Percentiles rank a stretch among this genome's conserved stretches.
These are phyloP conservation scores for Megaptera novaeangliae DNA, from an alignment of 2,113 vertebrate species.

Conservation along the genomic window DNA sequence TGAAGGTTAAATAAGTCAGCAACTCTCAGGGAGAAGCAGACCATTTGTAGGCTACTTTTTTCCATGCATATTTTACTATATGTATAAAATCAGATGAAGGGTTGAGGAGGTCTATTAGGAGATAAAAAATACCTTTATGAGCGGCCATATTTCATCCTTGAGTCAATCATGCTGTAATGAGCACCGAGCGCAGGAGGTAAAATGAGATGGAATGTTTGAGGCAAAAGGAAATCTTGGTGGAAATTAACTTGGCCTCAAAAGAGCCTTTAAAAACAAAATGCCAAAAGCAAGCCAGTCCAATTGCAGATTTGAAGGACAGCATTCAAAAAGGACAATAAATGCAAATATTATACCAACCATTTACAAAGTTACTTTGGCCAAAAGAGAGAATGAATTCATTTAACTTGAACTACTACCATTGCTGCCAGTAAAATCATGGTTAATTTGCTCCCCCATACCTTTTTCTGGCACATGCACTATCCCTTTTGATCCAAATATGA, in stretches of 20 bases:
- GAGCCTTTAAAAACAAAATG: conserved; percentile 50
- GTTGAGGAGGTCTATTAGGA: conserved; percentile 41
- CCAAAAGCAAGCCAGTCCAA: conserved; percentile 34
- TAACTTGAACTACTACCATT: not conserved
- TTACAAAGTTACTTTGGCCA: conserved; percentile 50
- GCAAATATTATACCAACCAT: conserved; percentile 29
- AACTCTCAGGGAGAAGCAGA: not conserved
- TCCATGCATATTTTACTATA: not conserved
- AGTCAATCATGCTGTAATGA: conserved; percentile 67
- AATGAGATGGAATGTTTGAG: conserved; percentile 61
- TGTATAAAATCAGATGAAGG: conserved; percentile 41
- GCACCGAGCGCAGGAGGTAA: conserved; percentile 17
- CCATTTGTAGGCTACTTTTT: not conserved
- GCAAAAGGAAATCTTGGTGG: conserved; percentile 53
- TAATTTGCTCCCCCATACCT: conserved; percentile 32
- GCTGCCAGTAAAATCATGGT: not conserved
- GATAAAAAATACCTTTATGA: conserved; percentile 41
- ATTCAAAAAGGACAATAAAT: conserved; percentile 52
- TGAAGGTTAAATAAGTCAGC: conserved; percentile 28
- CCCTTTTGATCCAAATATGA: not conserved
- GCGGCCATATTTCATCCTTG: conserved; percentile 50
- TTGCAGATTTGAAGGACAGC: conserved; percentile 57
- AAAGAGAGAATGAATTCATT: not conserved
- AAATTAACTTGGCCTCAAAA: conserved; percentile 70
- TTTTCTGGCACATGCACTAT: not conserved